phyloP scores from a whole-genome alignment of 1,140 invertebrate genomes.

The Zaprionus camerounensis region DNA sequence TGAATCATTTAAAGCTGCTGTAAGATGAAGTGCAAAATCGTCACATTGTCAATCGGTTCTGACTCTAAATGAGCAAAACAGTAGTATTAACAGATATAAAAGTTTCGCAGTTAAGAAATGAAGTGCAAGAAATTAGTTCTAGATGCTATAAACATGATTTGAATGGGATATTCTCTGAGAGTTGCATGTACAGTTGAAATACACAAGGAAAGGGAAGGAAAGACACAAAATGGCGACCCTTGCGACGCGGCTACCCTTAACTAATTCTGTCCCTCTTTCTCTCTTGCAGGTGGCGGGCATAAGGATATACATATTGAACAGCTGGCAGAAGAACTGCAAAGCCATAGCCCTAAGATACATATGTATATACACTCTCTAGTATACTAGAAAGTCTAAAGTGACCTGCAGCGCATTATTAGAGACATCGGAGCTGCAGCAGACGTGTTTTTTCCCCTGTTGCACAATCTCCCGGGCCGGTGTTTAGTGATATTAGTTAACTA shows the following conservation, averaged over 20 bases:
- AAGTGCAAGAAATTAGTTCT: no score
- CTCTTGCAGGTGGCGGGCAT: constrained; percentile 66
- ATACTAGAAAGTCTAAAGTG: constrained; percentile 39
- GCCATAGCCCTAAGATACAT: constrained; percentile 35
- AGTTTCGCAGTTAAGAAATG: no score
- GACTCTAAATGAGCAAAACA: no score
- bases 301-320: constrained; percentile 35
- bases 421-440: constrained; percentile 42
- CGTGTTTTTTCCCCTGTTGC: constrained; percentile 51
- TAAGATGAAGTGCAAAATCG: background rate
- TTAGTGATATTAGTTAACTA: constrained; percentile 77
- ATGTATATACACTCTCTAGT: background rate
- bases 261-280: constrained; percentile 14
- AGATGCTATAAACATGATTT: no score
- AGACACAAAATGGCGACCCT: background rate
- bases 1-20: background rate
- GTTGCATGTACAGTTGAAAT: background rate
- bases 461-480: constrained; percentile 67
- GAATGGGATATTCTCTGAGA: no score
- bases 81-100: background rate
- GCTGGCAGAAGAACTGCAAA: constrained; percentile 36
- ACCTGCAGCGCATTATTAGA: constrained; percentile 47
- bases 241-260: background rate
- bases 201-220: background rate
- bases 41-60: background rate